Percentiles rank a stretch among this genome's conserved stretches.
These are phyloP conservation scores for Catamblyrhynchus diadema DNA, from an alignment of 2,797 vertebrate species.

Conservation along the genomic window DNA sequence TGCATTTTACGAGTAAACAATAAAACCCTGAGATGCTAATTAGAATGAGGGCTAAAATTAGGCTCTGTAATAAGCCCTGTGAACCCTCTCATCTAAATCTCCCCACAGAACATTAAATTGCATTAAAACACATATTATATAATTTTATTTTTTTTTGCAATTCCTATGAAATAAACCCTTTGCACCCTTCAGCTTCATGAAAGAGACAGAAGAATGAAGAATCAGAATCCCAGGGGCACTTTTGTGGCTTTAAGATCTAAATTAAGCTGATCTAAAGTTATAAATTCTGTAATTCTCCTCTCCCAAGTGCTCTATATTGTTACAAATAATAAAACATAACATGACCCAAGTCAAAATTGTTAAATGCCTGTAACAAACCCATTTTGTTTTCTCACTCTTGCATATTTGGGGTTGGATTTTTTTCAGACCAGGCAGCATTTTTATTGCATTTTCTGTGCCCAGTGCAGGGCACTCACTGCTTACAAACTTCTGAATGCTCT, in stretches of 20 bases:
- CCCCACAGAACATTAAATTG: neutral
- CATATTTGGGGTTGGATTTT: neutral
- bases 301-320: neutral
- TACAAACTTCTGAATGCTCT: neutral
- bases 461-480: neutral
- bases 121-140: neutral
- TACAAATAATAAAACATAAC: neutral
- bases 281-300: neutral
- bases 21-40: neutral
- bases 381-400: neutral
- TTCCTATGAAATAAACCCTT: neutral
- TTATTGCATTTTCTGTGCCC: neutral
- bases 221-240: neutral
- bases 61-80: neutral
- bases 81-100: neutral
- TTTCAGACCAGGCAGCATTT: neutral
- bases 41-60: neutral
- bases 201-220: neutral
- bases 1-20: neutral
- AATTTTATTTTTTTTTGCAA: neutral
- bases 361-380: neutral
- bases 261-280: neutral
- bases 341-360: neutral
- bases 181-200: neutral
- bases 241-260: neutral